phyloP scores from a whole-genome alignment of 2,797 vertebrate species.

The Bryconaethiops microstoma region DNA sequence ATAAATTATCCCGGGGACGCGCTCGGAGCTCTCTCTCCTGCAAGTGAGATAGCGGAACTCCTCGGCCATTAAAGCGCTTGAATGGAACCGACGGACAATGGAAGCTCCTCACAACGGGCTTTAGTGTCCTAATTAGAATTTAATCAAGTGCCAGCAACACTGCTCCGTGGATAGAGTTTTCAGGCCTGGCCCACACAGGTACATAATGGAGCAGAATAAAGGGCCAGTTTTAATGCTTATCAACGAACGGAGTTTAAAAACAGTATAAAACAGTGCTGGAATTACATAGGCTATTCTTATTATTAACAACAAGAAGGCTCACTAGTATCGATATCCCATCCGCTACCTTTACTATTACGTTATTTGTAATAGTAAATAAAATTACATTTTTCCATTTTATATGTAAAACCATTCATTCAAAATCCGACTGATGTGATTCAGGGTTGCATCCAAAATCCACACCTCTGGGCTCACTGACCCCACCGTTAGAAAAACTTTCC shows the following conservation, averaged over 20 bases:
- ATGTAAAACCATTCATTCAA: too few species aligned
- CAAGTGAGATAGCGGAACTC: slow-evolving; percentile 85
- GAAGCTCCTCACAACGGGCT: slow-evolving; percentile 65
- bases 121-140: slow-evolving; percentile 88
- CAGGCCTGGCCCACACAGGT: slow-evolving; percentile 67
- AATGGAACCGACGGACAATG: slow-evolving; percentile 84
- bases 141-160: slow-evolving; percentile 83
- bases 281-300: neutral
- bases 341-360: too few species aligned
- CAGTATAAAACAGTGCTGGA: too few species aligned
- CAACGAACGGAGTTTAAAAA: neutral
- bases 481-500: too few species aligned
- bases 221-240: neutral
- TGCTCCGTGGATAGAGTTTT: slow-evolving; percentile 85
- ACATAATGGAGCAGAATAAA: slow-evolving; percentile 41
- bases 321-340: too few species aligned
- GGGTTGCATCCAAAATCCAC: too few species aligned
- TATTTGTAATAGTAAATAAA: too few species aligned
- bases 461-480: too few species aligned
- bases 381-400: too few species aligned
- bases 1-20: slow-evolving; percentile 88
- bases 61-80: slow-evolving; percentile 81
- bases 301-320: neutral
- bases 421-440: too few species aligned
- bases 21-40: slow-evolving; percentile 80